These are phyloP conservation scores for Blera fallax DNA, from an alignment of 2,888 invertebrate genomes.

Conservation along the genomic window DNA sequence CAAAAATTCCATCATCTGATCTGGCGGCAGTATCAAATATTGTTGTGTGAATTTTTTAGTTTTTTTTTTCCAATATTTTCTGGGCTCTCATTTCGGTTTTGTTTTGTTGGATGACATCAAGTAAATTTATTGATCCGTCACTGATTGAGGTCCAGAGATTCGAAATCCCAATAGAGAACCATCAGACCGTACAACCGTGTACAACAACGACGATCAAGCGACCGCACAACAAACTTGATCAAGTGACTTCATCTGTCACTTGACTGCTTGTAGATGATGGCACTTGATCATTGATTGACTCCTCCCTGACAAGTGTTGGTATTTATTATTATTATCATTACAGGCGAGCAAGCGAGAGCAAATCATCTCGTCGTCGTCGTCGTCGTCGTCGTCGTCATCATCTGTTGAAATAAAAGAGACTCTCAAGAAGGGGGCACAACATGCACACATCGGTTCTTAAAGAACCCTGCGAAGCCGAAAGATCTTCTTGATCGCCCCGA, in stretches of 20 bases:
- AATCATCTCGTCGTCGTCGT: neutral
- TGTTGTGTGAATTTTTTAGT: conserved; percentile 41
- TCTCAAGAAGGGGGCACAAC: neutral
- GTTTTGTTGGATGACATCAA: conserved; percentile 70
- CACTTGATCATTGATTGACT: conserved; percentile 73
- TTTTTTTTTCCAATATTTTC: neutral
- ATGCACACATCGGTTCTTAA: conserved; percentile 19
- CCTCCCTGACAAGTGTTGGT: conserved; percentile 72
- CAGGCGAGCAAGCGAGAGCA: neutral
- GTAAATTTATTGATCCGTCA: conserved; percentile 73
- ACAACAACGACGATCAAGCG: conserved; percentile 16
- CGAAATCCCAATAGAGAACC: conserved; percentile 63
- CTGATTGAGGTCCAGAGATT: conserved; percentile 71
- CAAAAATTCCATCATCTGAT: conserved; percentile 68
- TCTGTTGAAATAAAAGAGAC: conserved; percentile 7
- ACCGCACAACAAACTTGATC: conserved; percentile 69
- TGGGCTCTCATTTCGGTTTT: conserved; percentile 9
- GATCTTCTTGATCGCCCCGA: conserved; percentile 29
- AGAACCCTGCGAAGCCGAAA: conserved; percentile 27
- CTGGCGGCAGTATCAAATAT: conserved; percentile 72
- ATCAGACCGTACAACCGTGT: conserved; percentile 61
- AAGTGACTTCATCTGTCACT: conserved; percentile 73
- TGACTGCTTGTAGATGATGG: conserved; percentile 71
- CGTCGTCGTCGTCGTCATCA: neutral
- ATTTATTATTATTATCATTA: conserved; percentile 68